phyloP scores from a whole-genome alignment of 2,888 invertebrate genomes.

The Chaetogeoica ovagalla region DNA sequence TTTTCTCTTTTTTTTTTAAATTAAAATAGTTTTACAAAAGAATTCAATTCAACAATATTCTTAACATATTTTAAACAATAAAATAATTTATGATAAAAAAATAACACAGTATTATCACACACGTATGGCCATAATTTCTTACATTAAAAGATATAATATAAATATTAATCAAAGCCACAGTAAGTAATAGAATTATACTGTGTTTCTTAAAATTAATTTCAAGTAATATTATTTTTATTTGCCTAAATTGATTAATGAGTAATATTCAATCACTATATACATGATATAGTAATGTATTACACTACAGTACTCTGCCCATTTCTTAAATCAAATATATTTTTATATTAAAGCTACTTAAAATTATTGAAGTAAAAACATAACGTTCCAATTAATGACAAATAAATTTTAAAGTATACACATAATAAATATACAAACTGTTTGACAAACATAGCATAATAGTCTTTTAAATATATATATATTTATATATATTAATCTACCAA shows the following conservation, averaged over 20 bases:
- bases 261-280: conserved; percentile 9
- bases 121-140: conserved; percentile 38
- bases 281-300: neutral
- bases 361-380: conserved; percentile 20
- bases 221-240: conserved; percentile 14
- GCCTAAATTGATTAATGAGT: neutral
- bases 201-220: conserved; percentile 32
- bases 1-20: neutral
- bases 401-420: conserved; percentile 10
- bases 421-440: neutral
- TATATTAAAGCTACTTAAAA: neutral
- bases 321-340: conserved; percentile 7
- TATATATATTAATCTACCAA: conserved; percentile 20
- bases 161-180: conserved; percentile 35
- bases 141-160: conserved; percentile 9
- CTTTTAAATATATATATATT: no score
- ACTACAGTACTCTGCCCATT: neutral
- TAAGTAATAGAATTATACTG: conserved; percentile 38
- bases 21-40: conserved; percentile 47
- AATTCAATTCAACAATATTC: conserved; percentile 39
- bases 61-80: conserved; percentile 39
- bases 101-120: conserved; percentile 51
- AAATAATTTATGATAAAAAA: conserved; percentile 50
- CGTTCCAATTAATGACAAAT: neutral
- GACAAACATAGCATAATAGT: neutral